Evolutionary conservation across 2,113 vertebrate genomes (phyloP).

Genomic region (Xiphorhynchus elegans): DNA sequence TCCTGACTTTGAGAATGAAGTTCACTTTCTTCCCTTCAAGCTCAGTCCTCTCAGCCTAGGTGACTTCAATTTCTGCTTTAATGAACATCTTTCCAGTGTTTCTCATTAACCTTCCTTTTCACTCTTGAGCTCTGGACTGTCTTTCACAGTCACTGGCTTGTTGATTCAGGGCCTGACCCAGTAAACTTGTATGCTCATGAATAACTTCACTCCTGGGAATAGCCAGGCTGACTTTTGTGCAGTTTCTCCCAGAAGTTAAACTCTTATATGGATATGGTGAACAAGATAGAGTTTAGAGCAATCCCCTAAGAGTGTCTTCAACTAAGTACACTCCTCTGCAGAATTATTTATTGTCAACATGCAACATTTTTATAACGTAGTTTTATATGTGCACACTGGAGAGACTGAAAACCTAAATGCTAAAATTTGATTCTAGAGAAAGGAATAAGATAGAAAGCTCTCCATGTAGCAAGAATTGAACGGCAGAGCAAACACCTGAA

Average conservation of each 20-base stretch:
- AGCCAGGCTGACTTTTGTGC: neutral
- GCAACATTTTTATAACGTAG: neutral
- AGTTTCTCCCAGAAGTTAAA: neutral
- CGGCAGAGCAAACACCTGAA: neutral
- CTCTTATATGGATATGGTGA: neutral
- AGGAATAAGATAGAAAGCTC: neutral
- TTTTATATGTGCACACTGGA: neutral
- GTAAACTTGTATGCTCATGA: neutral
- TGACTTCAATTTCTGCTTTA: conserved; percentile 21
- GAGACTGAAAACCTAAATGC: neutral
- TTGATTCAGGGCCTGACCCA: conserved; percentile 31
- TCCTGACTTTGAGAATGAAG: neutral
- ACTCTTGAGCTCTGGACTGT: neutral
- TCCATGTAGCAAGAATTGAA: neutral
- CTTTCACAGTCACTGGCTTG: conserved; percentile 32
- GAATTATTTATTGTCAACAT: neutral
- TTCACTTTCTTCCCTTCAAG: neutral
- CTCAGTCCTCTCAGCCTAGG: neutral
- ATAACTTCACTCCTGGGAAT: conserved; percentile 6
- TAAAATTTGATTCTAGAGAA: neutral
- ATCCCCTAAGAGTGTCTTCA: neutral
- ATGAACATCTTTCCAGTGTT: neutral
- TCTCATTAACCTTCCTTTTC: conserved; percentile 49
- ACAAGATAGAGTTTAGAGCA: neutral
- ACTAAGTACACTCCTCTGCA: neutral